Base-by-base conservation (phyloP, 37 sponge, comb jelly and placozoan species). In the Hormiphora californensis region DNA sequence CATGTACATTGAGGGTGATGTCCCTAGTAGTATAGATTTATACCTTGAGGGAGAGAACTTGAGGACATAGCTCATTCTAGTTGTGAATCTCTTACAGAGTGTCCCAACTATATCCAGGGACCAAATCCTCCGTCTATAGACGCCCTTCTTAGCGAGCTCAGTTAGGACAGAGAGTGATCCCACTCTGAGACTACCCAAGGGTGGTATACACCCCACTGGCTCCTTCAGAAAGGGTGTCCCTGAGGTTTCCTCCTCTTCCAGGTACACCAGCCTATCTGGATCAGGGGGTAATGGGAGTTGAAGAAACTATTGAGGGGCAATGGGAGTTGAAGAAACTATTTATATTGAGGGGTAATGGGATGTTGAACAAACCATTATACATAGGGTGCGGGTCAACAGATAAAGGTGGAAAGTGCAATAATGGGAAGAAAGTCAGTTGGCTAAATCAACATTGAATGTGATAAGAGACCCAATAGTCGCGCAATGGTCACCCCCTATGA, bases 131-230 rank as follows among this genome's bases (percentile, higher is more conserved):
- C 35, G 41, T 17, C 81, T 39, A 28, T 73, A 73, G 15, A 73
- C 35, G 21, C 43, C 81, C 1, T 19, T 73, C 81, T 73, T 73
- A 11, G 81, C 38, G 28, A 73, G 32, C 44, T 73, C 81, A 9
- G 81, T 46, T 4, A 73, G 35, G 44, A 73, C 35, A 12, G 81
- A 27, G 46, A 73, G 81, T 1, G 81, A 73, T 36, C 81, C 81
- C 8, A 73, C 81, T 17, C 81, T 73, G 41, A 73, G 81, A 41
- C 81, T 73, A 23, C 81, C 81, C 12, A 73, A 46, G 19, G 81
- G 81, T 21, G 81, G 81, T 4, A 73, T 41, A 21, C 81, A 43
- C 38, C 81, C 81, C 1, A 73, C 46, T 3, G 81, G 81, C 81
- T 73, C 81, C 81, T 73, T 73, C 8, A 73, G 46, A 40, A 73